phyloP scores from a whole-genome alignment of 2,797 vertebrate genomes.

The Erpetoichthys calabaricus region DNA sequence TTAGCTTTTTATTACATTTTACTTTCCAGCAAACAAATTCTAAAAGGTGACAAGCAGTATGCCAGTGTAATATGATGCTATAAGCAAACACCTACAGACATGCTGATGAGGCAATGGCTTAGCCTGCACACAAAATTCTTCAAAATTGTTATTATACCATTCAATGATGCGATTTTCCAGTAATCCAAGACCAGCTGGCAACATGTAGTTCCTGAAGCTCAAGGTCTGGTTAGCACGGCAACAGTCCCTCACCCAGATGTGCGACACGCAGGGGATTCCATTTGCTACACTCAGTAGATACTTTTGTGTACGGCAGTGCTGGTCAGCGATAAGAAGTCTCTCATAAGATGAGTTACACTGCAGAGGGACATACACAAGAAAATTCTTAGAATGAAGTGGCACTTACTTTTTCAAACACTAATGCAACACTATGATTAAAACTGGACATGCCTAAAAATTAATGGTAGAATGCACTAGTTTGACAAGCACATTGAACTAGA shows the following conservation, averaged over 20 bases:
- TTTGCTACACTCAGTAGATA: conserved; percentile 88
- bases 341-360: conserved; percentile 86
- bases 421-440: neutral
- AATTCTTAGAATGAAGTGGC: no score
- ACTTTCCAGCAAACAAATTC: no score
- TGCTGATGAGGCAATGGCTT: neutral
- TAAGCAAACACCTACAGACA: neutral
- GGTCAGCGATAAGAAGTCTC: conserved; percentile 86
- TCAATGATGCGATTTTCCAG: conserved; percentile 68
- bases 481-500: neutral
- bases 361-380: conserved; percentile 6
- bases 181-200: conserved; percentile 77
- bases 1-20: no score
- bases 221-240: conserved; percentile 87
- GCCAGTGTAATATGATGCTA: neutral
- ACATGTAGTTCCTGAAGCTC: conserved; percentile 83
- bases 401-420: no score
- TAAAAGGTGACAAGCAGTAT: neutral
- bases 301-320: conserved; percentile 81
- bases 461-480: neutral
- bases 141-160: conserved; percentile 53
- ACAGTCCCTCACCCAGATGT: conserved; percentile 90
- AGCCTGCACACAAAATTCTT: neutral
- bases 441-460: conserved; percentile 1
- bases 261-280: conserved; percentile 87